These are phyloP conservation scores for Agapornis roseicollis DNA, from an alignment of 2,113 vertebrate genomes.

Conservation along the genomic window DNA sequence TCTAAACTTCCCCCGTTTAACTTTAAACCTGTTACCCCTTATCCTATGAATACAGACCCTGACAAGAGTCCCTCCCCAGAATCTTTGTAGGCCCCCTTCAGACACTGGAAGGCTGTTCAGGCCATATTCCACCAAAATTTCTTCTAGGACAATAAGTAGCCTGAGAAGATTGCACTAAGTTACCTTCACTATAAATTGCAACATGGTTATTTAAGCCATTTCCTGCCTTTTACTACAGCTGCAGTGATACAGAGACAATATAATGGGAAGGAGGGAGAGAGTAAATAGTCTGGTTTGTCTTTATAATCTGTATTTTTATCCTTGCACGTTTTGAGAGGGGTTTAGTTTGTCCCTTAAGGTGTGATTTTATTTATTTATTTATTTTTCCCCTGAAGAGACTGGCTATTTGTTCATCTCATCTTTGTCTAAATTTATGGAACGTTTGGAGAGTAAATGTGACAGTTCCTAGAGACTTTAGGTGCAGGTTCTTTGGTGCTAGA, in stretches of 20 bases:
- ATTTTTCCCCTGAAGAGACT: background rate
- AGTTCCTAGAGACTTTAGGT: background rate
- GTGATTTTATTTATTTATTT: background rate
- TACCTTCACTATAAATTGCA: background rate
- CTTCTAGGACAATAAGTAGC: background rate
- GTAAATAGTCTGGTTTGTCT: background rate
- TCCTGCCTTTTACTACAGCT: background rate
- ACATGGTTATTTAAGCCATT: background rate
- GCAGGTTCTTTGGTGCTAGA: background rate
- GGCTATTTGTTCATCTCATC: background rate
- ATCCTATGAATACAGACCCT: background rate
- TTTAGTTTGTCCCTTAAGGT: background rate
- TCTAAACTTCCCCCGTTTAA: background rate
- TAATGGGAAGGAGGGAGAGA: background rate
- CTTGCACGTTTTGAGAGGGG: background rate
- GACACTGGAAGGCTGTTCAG: background rate
- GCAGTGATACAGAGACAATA: background rate
- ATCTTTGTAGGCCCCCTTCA: background rate
- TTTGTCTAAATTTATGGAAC: background rate
- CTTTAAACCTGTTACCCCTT: background rate
- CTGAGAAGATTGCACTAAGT: background rate
- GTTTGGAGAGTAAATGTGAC: background rate
- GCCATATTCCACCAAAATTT: background rate
- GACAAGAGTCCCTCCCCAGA: background rate
- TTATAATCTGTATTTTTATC: background rate